These are phyloP conservation scores for Pseudomyrmex flavicornis DNA, from an alignment of 1,140 invertebrate species.

Conservation along the genomic window DNA sequence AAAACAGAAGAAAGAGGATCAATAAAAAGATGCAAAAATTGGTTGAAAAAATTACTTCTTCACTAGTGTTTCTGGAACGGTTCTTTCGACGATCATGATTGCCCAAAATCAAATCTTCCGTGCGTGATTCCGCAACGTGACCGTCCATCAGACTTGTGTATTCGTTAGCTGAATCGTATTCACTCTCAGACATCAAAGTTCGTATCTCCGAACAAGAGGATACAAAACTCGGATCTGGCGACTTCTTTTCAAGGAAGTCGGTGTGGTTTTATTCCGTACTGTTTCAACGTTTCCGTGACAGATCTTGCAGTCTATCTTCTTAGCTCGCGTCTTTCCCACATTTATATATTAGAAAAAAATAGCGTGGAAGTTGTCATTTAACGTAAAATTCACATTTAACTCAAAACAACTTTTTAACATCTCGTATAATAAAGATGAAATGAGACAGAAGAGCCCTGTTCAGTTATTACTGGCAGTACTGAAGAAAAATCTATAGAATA, in stretches of 20 bases:
- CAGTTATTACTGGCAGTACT: too few relatives aligned
- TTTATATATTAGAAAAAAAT: background rate
- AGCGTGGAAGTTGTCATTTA: background rate
- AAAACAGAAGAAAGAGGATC: background rate
- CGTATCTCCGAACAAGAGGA: slow-evolving; percentile 19
- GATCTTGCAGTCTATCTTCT: background rate
- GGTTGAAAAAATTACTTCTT: slow-evolving; percentile 74
- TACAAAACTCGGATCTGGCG: slow-evolving; percentile 22
- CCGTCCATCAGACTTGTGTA: slow-evolving; percentile 92
- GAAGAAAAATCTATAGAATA: too few relatives aligned
- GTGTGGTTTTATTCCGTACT: background rate
- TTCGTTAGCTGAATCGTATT: slow-evolving; percentile 87
- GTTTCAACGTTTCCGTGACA: background rate
- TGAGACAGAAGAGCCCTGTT: too few relatives aligned
- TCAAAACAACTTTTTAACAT: too few relatives aligned
- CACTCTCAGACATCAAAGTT: slow-evolving; percentile 84
- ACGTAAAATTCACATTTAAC: background rate
- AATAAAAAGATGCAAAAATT: background rate
- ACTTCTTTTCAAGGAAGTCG: background rate
- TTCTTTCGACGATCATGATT: slow-evolving; percentile 78
- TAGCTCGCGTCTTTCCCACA: background rate
- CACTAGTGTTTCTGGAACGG: slow-evolving; percentile 77
- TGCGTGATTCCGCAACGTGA: slow-evolving; percentile 88
- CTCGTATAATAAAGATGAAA: too few relatives aligned
- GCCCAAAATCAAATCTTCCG: slow-evolving; percentile 77